phyloP scores from a whole-genome alignment of 2,113 vertebrate genomes.

The Apodemus sylvaticus region DNA sequence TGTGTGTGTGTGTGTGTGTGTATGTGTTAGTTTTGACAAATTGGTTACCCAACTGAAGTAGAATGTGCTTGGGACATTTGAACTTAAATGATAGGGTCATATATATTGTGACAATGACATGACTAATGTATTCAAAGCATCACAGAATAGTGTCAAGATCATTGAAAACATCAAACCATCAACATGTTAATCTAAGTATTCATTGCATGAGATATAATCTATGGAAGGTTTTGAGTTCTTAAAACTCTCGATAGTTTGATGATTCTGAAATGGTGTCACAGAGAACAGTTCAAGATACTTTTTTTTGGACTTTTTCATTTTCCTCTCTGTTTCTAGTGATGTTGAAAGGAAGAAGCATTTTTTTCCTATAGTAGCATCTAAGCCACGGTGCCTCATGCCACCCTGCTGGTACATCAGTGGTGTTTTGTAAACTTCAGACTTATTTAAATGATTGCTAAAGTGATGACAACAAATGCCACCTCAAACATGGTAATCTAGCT shows the following conservation, averaged over 20 bases:
- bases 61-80: not conserved
- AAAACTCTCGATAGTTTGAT: not conserved
- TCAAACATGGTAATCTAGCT: not conserved
- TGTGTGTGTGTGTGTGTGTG: not conserved
- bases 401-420: accelerated
- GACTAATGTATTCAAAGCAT: not conserved
- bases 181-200: not conserved
- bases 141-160: not conserved
- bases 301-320: not conserved
- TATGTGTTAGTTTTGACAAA: not conserved
- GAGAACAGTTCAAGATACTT: not conserved
- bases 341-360: not conserved
- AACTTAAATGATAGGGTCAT: not conserved
- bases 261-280: not conserved
- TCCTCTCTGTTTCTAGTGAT: not conserved
- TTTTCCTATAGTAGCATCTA: not conserved
- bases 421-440: not conserved
- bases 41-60: not conserved
- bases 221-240: not conserved
- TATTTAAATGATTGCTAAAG: not conserved
- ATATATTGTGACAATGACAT: too few species aligned
- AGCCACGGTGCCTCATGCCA: not conserved
- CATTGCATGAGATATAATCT: not conserved
- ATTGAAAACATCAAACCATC: not conserved
- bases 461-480: not conserved